phyloP scores from a whole-genome alignment of 2,113 vertebrate genomes.

The Aviceda subcristata region DNA sequence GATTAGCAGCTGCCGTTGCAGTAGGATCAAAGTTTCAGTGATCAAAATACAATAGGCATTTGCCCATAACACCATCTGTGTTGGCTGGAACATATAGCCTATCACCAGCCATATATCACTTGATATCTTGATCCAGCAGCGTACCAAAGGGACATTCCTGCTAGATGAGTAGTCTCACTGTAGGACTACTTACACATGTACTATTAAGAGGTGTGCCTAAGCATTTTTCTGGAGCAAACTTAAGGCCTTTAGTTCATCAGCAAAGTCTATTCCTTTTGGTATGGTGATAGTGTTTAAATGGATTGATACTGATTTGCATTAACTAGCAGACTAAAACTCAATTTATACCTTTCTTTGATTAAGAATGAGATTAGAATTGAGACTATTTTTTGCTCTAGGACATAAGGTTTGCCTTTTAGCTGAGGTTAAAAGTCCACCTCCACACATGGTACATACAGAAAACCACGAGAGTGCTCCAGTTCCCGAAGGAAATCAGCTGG shows the following conservation, averaged over 20 bases:
- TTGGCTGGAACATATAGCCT: neutral
- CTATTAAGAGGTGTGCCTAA: neutral
- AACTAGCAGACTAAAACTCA: neutral
- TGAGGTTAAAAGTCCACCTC: neutral
- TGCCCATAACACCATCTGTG: neutral
- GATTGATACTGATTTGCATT: neutral
- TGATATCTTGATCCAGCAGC: neutral
- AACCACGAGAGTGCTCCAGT: rapidly evolving
- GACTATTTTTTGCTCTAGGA: neutral
- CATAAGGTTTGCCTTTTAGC: neutral
- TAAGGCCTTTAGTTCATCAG: neutral
- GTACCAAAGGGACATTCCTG: neutral
- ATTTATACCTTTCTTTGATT: neutral
- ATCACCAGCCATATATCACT: neutral
- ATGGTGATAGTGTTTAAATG: neutral
- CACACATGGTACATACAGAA: neutral
- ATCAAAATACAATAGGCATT: neutral
- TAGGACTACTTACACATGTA: neutral
- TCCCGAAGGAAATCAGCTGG: neutral
- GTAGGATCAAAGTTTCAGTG: neutral
- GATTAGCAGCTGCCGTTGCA: neutral
- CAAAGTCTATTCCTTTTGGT: neutral
- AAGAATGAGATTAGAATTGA: neutral
- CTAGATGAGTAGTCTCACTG: neutral
- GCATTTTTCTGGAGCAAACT: neutral